A percentile compares a stretch with the other conserved stretches of the same genome.
phyloP scores from a whole-genome alignment of 1,140 invertebrate species.

The Trypoxylus dichotomus region DNA sequence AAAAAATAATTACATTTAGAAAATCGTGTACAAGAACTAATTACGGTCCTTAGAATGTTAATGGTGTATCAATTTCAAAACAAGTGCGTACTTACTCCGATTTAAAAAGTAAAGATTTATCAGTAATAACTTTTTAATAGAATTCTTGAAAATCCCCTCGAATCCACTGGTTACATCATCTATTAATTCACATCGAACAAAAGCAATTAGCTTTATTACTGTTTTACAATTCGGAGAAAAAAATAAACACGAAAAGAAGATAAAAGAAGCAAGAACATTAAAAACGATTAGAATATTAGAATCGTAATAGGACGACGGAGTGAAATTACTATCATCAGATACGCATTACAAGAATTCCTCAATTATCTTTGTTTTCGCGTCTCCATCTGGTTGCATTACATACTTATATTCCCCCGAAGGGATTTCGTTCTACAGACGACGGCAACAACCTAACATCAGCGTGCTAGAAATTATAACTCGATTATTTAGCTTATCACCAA shows the following conservation, averaged over 20 bases:
- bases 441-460: background rate
- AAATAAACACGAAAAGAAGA: background rate
- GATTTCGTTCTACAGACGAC: background rate
- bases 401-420: background rate
- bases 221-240: background rate
- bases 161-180: no score
- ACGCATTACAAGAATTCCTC: slow-evolving; percentile 14
- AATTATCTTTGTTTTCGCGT: slow-evolving; percentile 16
- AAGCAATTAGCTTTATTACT: background rate
- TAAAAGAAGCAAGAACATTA: background rate
- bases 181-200: no score
- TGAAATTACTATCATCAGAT: slow-evolving; percentile 10
- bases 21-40: no score
- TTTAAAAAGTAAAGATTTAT: no score
- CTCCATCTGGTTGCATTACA: background rate
- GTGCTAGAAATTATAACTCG: background rate
- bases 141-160: no score
- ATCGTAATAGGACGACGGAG: background rate
- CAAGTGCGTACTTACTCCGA: no score
- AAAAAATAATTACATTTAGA: no score
- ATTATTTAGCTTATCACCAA: background rate
- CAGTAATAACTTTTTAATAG: no score
- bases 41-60: no score
- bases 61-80: no score
- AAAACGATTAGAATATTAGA: background rate